Conservation (phyloP, 2,113 vertebrate genomes). For the Thunnus thynnus region DNA sequence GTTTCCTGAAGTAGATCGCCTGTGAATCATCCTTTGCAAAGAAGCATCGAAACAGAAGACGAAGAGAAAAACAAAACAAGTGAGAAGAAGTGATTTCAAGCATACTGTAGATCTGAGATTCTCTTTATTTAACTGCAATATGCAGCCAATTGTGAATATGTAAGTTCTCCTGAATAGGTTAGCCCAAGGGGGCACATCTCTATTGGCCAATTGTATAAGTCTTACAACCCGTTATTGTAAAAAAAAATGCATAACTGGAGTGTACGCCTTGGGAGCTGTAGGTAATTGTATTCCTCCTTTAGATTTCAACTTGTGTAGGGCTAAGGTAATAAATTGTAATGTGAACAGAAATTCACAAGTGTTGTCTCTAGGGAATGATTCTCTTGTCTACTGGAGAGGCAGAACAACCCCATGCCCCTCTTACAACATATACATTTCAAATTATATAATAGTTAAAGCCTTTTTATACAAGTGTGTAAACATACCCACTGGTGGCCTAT, state of each 20-base stretch:
- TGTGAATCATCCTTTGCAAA: conserved; percentile 59
- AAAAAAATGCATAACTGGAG: conserved; percentile 49
- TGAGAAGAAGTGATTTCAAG: conserved; percentile 9
- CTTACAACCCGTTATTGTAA: conserved; percentile 63
- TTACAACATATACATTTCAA: conserved; percentile 31
- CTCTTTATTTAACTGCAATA: conserved; percentile 53
- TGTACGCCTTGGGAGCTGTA: conserved; percentile 54
- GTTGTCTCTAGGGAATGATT: conserved; percentile 47
- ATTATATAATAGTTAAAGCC: conserved; percentile 32
- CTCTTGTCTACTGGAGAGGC: conserved; percentile 33
- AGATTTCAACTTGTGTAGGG: conserved; percentile 52
- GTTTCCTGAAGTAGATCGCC: conserved; percentile 69
- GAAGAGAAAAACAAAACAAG: conserved; percentile 41
- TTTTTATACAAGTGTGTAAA: conserved; percentile 45
- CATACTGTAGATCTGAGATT: conserved; percentile 32
- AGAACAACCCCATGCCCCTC: conserved; percentile 3
- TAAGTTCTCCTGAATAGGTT: conserved; percentile 49
- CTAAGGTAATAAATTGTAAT: conserved; percentile 57
- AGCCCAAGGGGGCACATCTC: conserved; percentile 54
- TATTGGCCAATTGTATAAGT: conserved; percentile 58
- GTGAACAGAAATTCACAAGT: conserved; percentile 42
- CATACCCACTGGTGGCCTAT: conserved; percentile 45
- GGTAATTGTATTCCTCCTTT: conserved; percentile 62
- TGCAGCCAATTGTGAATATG: conserved; percentile 58
- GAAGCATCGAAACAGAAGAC: conserved; percentile 21